Percentiles rank a stretch among this genome's conserved stretches.
These are phyloP conservation scores for Poecilia gillii DNA, from an alignment of 2,797 vertebrate genomes.

Conservation along the genomic window DNA sequence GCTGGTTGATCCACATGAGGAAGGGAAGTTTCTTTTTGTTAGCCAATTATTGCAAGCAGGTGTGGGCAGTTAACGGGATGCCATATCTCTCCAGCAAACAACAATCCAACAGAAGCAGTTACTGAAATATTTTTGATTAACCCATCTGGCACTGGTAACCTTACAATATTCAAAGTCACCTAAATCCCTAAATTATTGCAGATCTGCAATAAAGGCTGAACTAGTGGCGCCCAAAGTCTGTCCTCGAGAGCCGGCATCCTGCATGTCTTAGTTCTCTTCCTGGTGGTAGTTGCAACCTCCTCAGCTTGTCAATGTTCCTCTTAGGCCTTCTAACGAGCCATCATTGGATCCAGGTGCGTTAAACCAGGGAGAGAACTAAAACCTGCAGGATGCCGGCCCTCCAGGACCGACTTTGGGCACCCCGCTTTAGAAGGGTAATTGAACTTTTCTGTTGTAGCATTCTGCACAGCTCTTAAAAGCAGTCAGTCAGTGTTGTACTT, in stretches of 20 bases:
- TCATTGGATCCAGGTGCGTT: too few species aligned
- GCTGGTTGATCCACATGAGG: background rate
- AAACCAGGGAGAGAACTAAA: too few species aligned
- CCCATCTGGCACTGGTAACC: background rate
- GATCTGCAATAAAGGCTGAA: too few species aligned
- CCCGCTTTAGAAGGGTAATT: background rate
- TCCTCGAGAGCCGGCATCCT: too few species aligned
- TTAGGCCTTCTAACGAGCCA: too few species aligned
- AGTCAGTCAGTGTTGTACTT: background rate
- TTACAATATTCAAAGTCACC: background rate
- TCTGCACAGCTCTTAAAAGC: background rate
- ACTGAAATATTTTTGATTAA: background rate
- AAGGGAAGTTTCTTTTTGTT: slow-evolving; percentile 3
- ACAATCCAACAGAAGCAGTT: background rate
- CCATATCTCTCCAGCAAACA: background rate
- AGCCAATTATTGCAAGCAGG: slow-evolving; percentile 53
- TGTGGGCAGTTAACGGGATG: slow-evolving; percentile 28
- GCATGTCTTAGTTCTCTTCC: too few species aligned
- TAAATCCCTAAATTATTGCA: background rate
- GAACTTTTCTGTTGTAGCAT: background rate
- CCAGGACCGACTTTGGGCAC: too few species aligned
- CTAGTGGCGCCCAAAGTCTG: too few species aligned
- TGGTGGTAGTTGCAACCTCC: too few species aligned
- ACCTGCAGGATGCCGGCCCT: too few species aligned
- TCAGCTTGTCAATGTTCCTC: too few species aligned